Evolutionary conservation across 2,888 invertebrate species (phyloP), one percentile per base, ranked within the genome.

Genomic region (Andrena minutula): DNA sequence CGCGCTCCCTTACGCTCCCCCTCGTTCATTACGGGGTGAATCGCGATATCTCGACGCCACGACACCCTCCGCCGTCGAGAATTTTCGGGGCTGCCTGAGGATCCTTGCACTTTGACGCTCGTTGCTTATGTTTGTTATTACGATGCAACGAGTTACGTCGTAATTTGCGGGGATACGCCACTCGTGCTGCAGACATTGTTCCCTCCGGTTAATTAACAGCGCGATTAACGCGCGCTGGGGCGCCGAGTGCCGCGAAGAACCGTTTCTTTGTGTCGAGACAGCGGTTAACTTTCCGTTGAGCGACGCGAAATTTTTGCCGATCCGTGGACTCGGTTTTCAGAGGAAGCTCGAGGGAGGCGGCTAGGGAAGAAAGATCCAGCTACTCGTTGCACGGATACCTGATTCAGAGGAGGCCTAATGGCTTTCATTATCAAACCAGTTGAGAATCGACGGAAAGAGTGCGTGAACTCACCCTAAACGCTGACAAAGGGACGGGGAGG

Each of bases 21-120:
- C 79, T 83, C 86, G 87, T 89, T 89, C 88, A 83, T 88, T 87
- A 86, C 85, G 86, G 68, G 84, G 74, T 77, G 81, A 86, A 84
- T 86, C 89, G 87, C 86, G 87, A 89, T 90, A 89, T 90, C 89
- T 88, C 84, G 69, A 66, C 79, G 81, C 82, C 64, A 73, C 82
- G 78, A 83, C 84, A 83, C 83, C 87, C 87, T 81, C 79, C 78
- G 78, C 58, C 75, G 75, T 85, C 76, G 65, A 75, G 69, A 26
- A 75, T 75, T 82, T 82, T 79, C 66, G 75, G 60, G 58, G 28
- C 49, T 28, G 51, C 30, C 26, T 0, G 49, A 49, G 79, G 65
- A 73, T 75, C 82, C 68, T 66, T 58, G 68, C 72, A 81, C 51
- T 81, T 81, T 81, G 82, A 71, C 70, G 75, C 75, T 63, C 71